A percentile compares a stretch with the other conserved stretches of the same genome.
phyloP scores from a whole-genome alignment of 1,140 invertebrate genomes.

The Monomorium pharaonis region DNA sequence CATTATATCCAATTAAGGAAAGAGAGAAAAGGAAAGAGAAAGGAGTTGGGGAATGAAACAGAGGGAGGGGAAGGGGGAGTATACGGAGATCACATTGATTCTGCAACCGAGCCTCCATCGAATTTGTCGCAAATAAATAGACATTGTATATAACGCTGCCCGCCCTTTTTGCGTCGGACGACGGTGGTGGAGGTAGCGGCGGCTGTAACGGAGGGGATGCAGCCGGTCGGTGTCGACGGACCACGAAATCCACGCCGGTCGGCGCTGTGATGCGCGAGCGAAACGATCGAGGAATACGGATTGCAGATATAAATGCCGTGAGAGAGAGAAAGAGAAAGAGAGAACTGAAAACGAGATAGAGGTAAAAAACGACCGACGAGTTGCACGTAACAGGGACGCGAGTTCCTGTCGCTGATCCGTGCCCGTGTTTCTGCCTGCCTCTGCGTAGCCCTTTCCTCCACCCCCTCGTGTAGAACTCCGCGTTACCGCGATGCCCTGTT shows the following conservation, averaged over 20 bases:
- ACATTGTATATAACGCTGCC: slow-evolving; percentile 68
- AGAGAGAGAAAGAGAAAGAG: neutral
- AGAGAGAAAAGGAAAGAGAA: neutral
- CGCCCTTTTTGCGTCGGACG: slow-evolving; percentile 67
- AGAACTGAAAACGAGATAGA: neutral
- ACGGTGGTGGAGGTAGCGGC: neutral
- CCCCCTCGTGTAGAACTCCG: neutral
- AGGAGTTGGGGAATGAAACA: neutral
- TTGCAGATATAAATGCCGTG: slow-evolving; percentile 5
- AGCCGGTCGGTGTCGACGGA: slow-evolving; percentile 32
- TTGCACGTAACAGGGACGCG: slow-evolving; percentile 5
- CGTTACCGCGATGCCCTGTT: neutral
- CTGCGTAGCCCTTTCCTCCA: too few species aligned
- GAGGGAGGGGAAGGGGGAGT: too few species aligned
- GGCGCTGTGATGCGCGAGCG: slow-evolving; percentile 53
- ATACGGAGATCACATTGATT: neutral
- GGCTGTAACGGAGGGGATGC: neutral
- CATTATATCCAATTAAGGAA: neutral
- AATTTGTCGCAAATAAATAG: slow-evolving; percentile 71
- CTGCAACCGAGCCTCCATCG: slow-evolving; percentile 39
- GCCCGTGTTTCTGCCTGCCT: neutral
- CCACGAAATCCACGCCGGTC: slow-evolving; percentile 51
- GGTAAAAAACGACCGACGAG: neutral
- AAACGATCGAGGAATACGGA: slow-evolving; percentile 62
- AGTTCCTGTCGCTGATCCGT: slow-evolving; percentile 12